Evolutionary conservation across 2,797 vertebrate genomes (phyloP), one percentile per base, ranked within the genome.

Genomic region (Sebastes vulpes): DNA sequence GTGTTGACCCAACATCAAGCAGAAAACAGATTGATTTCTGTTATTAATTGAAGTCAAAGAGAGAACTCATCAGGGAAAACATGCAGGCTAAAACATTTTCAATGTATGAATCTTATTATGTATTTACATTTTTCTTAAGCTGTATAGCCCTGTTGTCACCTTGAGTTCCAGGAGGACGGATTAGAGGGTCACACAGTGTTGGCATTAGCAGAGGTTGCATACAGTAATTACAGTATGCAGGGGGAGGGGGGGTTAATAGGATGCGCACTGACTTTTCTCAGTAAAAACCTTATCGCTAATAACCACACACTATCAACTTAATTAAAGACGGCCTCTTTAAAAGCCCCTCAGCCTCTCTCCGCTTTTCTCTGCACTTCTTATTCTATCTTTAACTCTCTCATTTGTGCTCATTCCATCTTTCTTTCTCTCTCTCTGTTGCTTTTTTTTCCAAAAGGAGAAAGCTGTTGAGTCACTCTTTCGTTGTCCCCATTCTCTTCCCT

Each of bases 231-330:
- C 79, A 86, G 86, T 85, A 79, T 25, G 53, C 57, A 32, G 32
- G 20, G 25, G 25, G 9, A 42, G 58, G 20, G 70, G 58, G 60
- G 68, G 72, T 75, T 86, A 88, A 91, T 89, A 84, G 74, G 79
- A 79, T 64, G 52, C 35, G 1, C 73, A 29, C 57, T 50, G 72
- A 74, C 72, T 87, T 83, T 87, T 81, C 84, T 76, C 68, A 82
- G 80, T 72, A 84, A 82, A 84, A 92, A 79, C 81, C 90, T 92
- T 91, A 93, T 93, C 86, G 38, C 79, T 91, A 91, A 92, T 90
- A 91, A 92, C 82, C 88, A 81, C 77, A 77, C 87, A 81, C 86
- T 89, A 92, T 91, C 77, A 72, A 85, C 79, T 90, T 93, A 91
- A 95, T 94, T 92, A 94, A 92, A 92, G 72, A 32, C 16, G 5